phyloP scores from a whole-genome alignment of 1,140 invertebrate genomes.

The Lepidurus couesii region DNA sequence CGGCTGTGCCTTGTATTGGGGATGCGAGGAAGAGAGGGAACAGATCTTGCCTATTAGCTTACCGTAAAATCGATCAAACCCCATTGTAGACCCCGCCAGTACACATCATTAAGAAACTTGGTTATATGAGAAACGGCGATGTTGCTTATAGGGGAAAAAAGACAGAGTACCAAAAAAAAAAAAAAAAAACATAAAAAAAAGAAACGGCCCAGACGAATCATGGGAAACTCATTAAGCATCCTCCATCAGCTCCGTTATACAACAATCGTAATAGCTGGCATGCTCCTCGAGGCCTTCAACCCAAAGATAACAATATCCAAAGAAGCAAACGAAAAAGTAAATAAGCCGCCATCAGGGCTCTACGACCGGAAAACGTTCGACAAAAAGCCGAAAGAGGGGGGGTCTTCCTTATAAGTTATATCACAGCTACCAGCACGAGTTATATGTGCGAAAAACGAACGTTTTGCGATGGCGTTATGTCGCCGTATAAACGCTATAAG shows the following conservation, averaged over 20 bases:
- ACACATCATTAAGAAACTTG: constrained; percentile 3
- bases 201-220: not conserved
- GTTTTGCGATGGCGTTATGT: too few relatives aligned
- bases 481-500: too few relatives aligned
- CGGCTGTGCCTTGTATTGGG: not conserved
- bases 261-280: not conserved
- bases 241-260: constrained; percentile 9
- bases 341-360: not conserved
- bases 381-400: not conserved
- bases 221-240: constrained; percentile 19
- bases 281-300: not conserved
- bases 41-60: constrained; percentile 22
- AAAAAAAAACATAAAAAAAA: not conserved
- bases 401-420: not conserved
- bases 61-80: constrained; percentile 10
- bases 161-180: not conserved
- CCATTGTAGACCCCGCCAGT: not conserved
- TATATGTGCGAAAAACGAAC: too few relatives aligned
- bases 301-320: constrained; percentile 4
- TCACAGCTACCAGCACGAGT: too few relatives aligned
- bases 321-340: not conserved
- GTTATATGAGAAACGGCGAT: constrained; percentile 5
- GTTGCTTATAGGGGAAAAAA: not conserved
- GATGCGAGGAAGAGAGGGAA: not conserved
- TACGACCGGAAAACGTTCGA: not conserved